Conservation (phyloP, 1,140 invertebrate species). For the Drosophila ambigua region DNA sequence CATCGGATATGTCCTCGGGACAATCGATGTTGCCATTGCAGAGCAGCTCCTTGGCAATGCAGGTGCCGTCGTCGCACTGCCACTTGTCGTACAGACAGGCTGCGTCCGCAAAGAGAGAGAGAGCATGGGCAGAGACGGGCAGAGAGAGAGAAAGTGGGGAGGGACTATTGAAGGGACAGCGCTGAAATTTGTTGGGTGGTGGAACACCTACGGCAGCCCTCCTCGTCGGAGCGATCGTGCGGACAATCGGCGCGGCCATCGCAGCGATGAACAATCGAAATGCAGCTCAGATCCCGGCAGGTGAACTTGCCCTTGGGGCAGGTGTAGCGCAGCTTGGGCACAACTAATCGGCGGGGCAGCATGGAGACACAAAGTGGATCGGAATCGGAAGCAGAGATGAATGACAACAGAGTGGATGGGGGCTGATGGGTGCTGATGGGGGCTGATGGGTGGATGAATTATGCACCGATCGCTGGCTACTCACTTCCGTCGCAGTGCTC, state of each 20-base stretch:
- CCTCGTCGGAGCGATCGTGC: conserved; percentile 85
- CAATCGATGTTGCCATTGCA: conserved; percentile 89
- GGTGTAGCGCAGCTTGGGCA: conserved; percentile 70
- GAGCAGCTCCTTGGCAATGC: conserved; percentile 86
- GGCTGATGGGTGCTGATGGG: no score
- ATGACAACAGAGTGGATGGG: not conserved
- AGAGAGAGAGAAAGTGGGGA: not conserved
- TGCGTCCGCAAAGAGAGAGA: conserved; percentile 64
- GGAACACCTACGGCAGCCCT: conserved; percentile 85
- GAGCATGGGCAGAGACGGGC: not conserved
- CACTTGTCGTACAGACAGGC: conserved; percentile 86
- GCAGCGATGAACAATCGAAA: conserved; percentile 87
- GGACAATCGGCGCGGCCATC: conserved; percentile 85
- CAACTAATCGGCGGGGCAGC: conserved; percentile 62
- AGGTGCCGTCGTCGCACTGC: conserved; percentile 87
- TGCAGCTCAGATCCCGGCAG: conserved; percentile 88
- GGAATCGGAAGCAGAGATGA: conserved; percentile 14
- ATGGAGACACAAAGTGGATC: conserved; percentile 7
- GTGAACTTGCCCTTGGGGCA: conserved; percentile 86
- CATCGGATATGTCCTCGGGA: conserved; percentile 88
- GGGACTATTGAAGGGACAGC: not conserved
- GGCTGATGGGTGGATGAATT: conserved; percentile 14
- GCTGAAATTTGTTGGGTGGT: not conserved
- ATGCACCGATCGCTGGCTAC: conserved; percentile 42
- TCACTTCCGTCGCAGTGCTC: conserved; percentile 85